These are phyloP conservation scores for Misgurnus anguillicaudatus DNA, from an alignment of 2,113 vertebrate genomes.

Conservation along the genomic window DNA sequence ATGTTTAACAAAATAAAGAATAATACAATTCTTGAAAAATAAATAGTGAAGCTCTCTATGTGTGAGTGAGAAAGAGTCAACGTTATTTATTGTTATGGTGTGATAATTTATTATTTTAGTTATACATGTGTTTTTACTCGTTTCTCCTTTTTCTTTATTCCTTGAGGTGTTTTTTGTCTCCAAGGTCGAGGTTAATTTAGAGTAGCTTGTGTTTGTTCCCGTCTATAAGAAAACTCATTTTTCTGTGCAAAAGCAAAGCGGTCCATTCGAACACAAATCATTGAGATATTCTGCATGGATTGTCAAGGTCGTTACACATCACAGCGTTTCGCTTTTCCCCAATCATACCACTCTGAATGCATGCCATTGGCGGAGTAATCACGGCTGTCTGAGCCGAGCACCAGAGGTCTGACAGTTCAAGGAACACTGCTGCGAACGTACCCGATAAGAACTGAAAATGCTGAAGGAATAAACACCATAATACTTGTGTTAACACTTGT, in stretches of 20 bases:
- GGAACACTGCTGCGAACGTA: background rate
- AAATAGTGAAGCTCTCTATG: too few relatives aligned
- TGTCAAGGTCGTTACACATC: background rate
- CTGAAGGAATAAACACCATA: background rate
- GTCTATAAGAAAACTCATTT: background rate
- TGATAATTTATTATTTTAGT: background rate
- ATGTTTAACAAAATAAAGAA: too few relatives aligned
- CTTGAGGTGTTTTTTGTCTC: background rate
- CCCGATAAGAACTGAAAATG: background rate
- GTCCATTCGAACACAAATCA: background rate
- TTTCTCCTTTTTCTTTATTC: background rate
- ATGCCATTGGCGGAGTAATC: constrained; percentile 1
- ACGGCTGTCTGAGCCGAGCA: constrained; percentile 4
- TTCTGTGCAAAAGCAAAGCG: background rate
- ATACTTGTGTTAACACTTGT: background rate
- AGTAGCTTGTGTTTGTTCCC: constrained; percentile 14
- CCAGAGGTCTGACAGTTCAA: constrained; percentile 10
- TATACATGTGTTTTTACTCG: background rate
- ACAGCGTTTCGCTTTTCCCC: background rate
- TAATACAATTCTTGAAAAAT: too few relatives aligned
- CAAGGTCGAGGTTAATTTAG: constrained; percentile 8
- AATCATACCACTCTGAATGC: constrained; percentile 14
- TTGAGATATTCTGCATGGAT: constrained; percentile 7
- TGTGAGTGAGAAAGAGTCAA: too few relatives aligned
- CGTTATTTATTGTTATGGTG: background rate